Evolutionary conservation across 1,140 invertebrate species (phyloP).

Genomic region (Aphis craccivora): DNA sequence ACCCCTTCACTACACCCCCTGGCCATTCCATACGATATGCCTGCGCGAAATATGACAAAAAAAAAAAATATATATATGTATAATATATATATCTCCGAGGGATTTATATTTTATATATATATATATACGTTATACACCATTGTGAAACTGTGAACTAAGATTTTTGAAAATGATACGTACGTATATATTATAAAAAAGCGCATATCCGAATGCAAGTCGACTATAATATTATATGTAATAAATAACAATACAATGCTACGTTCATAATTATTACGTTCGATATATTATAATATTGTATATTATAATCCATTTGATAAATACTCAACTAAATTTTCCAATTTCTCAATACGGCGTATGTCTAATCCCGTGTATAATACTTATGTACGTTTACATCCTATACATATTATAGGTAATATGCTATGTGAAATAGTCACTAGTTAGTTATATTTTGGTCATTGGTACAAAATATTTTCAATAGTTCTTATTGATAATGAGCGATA

Average conservation of each 20-base stretch:
- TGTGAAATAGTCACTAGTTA: no score
- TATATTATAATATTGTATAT: no score
- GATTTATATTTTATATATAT: constrained; percentile 27
- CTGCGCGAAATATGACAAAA: constrained; percentile 42
- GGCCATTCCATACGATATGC: background rate
- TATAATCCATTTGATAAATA: background rate
- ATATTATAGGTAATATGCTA: no score
- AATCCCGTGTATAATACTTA: background rate
- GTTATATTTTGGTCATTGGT: no score
- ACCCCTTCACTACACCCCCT: background rate
- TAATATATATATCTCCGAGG: constrained; percentile 7
- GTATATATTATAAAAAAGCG: background rate
- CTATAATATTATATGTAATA: background rate
- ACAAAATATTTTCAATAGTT: background rate
- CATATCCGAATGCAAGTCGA: background rate
- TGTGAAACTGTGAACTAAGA: constrained; percentile 26
- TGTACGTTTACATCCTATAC: no score
- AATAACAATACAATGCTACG: background rate
- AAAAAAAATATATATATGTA: background rate
- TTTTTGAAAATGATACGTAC: constrained; percentile 39
- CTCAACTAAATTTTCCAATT: background rate
- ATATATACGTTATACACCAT: constrained; percentile 20
- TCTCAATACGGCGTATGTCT: background rate
- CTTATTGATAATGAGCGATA: background rate
- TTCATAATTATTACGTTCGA: background rate